phyloP scores from a whole-genome alignment of 1,140 invertebrate genomes.

The Drosophila virilis region DNA sequence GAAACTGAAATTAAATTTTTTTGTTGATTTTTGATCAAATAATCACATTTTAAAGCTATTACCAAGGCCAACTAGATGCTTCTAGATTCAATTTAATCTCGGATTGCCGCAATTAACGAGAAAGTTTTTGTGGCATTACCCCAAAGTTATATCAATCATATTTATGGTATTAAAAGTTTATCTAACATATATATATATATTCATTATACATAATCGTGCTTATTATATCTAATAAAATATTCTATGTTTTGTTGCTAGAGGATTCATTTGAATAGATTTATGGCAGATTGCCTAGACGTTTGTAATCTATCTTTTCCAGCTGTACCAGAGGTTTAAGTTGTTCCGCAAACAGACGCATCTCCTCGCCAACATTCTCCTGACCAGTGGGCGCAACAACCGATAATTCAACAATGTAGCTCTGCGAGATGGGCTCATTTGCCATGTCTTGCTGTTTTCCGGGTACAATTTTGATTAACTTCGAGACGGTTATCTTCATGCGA shows the following conservation, averaged over 20 bases:
- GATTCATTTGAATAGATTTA: conserved; percentile 39
- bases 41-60: not conserved
- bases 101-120: no score
- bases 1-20: conserved; percentile 15
- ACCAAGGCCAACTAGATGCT: no score
- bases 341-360: conserved; percentile 97
- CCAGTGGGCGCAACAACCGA: conserved; percentile 96
- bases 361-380: conserved; percentile 97
- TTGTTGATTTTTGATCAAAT: conserved; percentile 11
- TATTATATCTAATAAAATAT: not conserved
- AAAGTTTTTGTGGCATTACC: no score
- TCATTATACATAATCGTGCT: no score
- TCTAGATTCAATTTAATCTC: no score
- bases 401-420: conserved; percentile 97
- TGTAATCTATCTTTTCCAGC: conserved; percentile 96
- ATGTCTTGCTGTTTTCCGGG: conserved; percentile 89
- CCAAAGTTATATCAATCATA: no score
- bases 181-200: no score
- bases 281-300: conserved; percentile 88
- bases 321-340: conserved; percentile 96
- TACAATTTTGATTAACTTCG: conserved; percentile 95
- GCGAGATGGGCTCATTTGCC: conserved; percentile 92
- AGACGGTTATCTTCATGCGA: conserved; percentile 98
- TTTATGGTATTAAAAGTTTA: no score
- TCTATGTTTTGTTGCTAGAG: not conserved